Conservation (phyloP, 2,797 vertebrate species). For the Cephalopachus bancanus region DNA sequence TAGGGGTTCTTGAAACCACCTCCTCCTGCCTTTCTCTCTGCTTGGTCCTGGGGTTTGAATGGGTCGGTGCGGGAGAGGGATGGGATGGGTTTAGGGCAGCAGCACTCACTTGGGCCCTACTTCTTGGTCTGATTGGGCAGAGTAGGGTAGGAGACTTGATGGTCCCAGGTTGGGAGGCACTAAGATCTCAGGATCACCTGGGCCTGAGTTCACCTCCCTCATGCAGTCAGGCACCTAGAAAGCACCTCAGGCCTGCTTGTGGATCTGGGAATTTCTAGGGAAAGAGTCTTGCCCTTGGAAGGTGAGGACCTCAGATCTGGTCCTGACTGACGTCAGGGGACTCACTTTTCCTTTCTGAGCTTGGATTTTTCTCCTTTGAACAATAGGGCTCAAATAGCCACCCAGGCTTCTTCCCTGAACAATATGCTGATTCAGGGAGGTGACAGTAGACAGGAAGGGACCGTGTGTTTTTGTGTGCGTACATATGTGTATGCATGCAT, state of each 20-base stretch:
- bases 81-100: background rate
- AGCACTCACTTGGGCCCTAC: background rate
- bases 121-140: background rate
- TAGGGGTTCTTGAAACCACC: background rate
- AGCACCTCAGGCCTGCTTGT: background rate
- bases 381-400: background rate
- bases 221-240: background rate
- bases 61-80: background rate
- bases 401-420: background rate
- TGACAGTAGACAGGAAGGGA: background rate
- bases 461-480: rapidly evolving
- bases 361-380: slow-evolving; percentile 64
- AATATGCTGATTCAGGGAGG: background rate
- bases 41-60: background rate
- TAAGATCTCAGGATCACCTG: background rate
- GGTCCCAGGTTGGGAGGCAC: background rate
- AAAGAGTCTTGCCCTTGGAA: background rate
- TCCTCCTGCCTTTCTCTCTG: background rate
- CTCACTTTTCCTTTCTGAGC: background rate
- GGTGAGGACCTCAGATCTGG: background rate
- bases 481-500: background rate
- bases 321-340: background rate
- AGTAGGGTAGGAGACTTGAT: background rate
- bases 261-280: background rate
- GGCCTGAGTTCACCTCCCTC: background rate